Evolutionary conservation across 2,888 invertebrate species (phyloP).

Genomic region (Psylliodes chrysocephalus): DNA sequence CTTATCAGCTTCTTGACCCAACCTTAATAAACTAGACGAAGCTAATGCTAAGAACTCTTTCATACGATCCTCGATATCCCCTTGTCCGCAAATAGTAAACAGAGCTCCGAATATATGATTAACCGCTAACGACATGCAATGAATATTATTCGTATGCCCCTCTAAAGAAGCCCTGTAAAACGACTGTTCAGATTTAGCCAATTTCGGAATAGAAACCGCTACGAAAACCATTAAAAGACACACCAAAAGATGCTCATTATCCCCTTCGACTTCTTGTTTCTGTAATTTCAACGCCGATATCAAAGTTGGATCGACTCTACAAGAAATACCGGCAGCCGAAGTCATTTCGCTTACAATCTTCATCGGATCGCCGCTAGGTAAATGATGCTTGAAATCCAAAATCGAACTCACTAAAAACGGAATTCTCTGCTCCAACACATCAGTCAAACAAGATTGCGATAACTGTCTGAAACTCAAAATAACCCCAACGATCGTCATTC

Average conservation of each 20-base stretch:
- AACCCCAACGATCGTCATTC: conserved; percentile 98
- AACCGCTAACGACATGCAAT: conserved; percentile 96
- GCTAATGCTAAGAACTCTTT: conserved; percentile 95
- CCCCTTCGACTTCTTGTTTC: conserved; percentile 83
- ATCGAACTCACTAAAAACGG: conserved; percentile 96
- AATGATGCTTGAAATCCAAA: conserved; percentile 91
- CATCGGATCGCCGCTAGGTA: conserved; percentile 89
- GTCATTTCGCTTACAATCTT: conserved; percentile 97
- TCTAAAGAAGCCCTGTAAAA: conserved; percentile 88
- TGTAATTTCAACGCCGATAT: conserved; percentile 90
- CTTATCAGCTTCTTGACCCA: conserved; percentile 95
- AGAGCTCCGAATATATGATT: conserved; percentile 96
- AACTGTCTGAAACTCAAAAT: conserved; percentile 95
- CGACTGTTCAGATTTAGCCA: conserved; percentile 90
- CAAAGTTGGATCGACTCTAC: conserved; percentile 95
- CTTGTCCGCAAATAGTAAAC: conserved; percentile 95
- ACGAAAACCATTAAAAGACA: conserved; percentile 99
- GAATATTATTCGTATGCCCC: conserved; percentile 98
- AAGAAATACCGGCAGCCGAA: conserved; percentile 92
- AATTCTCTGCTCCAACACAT: conserved; percentile 92
- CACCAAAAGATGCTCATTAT: conserved; percentile 87
- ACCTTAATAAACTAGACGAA: conserved; percentile 91
- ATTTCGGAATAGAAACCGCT: conserved; percentile 95
- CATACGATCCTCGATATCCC: conserved; percentile 97
- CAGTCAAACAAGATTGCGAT: conserved; percentile 92